phyloP scores from a whole-genome alignment of 2,888 invertebrate genomes.

The Clivina fossor region DNA sequence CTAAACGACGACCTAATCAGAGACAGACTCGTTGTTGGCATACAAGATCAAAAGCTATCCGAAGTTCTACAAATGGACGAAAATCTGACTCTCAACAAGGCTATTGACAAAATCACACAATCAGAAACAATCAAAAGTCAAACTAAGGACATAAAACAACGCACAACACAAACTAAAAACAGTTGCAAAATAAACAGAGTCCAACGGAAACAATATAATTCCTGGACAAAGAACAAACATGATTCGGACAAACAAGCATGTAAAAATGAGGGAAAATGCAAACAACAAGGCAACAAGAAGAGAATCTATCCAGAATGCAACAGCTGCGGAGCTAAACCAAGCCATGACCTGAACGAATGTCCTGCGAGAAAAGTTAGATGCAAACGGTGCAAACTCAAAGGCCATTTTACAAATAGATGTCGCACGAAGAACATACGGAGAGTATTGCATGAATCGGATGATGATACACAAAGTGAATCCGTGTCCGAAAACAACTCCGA shows the following conservation, averaged over 20 bases:
- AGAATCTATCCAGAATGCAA: neutral
- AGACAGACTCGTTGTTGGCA: conserved; percentile 42
- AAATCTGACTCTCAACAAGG: conserved; percentile 37
- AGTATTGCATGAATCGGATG: neutral
- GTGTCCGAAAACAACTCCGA: neutral
- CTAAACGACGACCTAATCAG: conserved; percentile 41
- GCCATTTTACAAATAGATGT: conserved; percentile 39
- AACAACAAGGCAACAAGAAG: too few relatives aligned
- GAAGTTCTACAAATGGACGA: conserved; percentile 38
- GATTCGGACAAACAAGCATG: too few relatives aligned
- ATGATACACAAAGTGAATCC: neutral
- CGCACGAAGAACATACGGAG: conserved; percentile 24
- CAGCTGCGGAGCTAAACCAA: conserved; percentile 28
- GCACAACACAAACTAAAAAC: too few relatives aligned
- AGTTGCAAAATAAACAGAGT: neutral
- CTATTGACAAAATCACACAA: conserved; percentile 36
- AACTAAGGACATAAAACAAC: conserved; percentile 35
- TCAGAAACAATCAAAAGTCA: conserved; percentile 36
- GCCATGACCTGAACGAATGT: conserved; percentile 28
- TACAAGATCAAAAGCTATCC: conserved; percentile 37
- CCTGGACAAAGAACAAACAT: too few relatives aligned
- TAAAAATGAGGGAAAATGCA: too few relatives aligned
- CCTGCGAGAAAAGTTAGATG: conserved; percentile 38
- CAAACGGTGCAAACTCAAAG: conserved; percentile 37
- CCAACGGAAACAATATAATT: neutral